Evolutionary conservation across 2,113 vertebrate genomes (phyloP).

Genomic region (Ornithorhynchus anatinus): DNA sequence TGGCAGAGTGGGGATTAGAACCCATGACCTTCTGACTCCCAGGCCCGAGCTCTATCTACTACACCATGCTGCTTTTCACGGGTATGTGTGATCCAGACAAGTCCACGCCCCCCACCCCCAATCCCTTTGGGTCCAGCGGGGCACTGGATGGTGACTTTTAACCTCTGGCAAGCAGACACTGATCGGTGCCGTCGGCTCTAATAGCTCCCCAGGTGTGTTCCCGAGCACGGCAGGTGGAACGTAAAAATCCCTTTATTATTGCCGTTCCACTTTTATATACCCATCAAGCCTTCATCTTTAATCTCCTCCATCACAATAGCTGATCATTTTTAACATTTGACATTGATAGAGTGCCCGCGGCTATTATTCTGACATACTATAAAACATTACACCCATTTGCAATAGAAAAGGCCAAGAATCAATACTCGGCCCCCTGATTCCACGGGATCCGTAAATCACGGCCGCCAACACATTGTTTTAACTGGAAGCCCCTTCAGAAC

Average conservation of each 20-base stretch:
- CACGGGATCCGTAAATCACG: slow-evolving; percentile 73
- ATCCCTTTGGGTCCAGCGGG: too few relatives aligned
- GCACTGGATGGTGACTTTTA: slow-evolving; percentile 33
- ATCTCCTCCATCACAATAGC: slow-evolving; percentile 83
- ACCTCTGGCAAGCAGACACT: slow-evolving; percentile 53
- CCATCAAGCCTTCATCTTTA: slow-evolving; percentile 84
- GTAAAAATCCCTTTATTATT: slow-evolving; percentile 82
- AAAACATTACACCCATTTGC: slow-evolving; percentile 84
- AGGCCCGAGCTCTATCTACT: too few relatives aligned
- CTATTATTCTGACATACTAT: slow-evolving; percentile 86
- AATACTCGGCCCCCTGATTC: slow-evolving; percentile 80
- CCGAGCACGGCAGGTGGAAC: slow-evolving; percentile 71
- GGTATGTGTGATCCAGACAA: too few relatives aligned
- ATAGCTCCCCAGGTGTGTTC: slow-evolving; percentile 69
- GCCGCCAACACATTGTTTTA: slow-evolving; percentile 82
- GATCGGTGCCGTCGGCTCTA: slow-evolving; percentile 59
- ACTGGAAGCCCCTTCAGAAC: slow-evolving; percentile 78
- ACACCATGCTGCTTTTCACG: too few relatives aligned
- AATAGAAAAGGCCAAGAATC: slow-evolving; percentile 84
- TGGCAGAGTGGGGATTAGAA: too few relatives aligned
- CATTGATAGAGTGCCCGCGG: slow-evolving; percentile 82
- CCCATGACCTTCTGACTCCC: too few relatives aligned
- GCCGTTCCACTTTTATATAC: slow-evolving; percentile 81
- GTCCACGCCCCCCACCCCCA: too few relatives aligned
- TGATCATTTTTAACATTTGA: slow-evolving; percentile 85